These are phyloP conservation scores for Amblyopsis hoosieri DNA, from an alignment of 2,797 vertebrate genomes.

Conservation along the genomic window DNA sequence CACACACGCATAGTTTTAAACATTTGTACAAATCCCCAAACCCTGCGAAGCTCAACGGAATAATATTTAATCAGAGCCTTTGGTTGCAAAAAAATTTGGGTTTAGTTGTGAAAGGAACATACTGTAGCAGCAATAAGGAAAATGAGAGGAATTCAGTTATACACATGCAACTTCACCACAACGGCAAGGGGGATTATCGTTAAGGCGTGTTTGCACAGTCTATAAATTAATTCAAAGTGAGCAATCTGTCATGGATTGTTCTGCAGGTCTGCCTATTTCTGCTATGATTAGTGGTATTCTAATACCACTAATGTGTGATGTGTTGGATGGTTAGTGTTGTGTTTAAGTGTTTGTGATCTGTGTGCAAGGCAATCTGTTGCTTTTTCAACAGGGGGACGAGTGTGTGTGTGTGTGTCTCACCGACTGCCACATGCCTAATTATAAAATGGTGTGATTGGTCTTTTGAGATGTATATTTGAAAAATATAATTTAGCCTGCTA, in stretches of 20 bases:
- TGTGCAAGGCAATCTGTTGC: constrained; percentile 15
- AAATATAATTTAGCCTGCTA: too few relatives aligned
- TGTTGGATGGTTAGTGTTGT: constrained; percentile 1
- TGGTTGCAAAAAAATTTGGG: constrained; percentile 41
- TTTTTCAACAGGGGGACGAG: constrained; percentile 24
- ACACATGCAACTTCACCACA: constrained; percentile 6
- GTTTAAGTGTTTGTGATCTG: neutral
- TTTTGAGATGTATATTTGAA: too few relatives aligned
- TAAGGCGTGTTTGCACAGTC: constrained; percentile 8
- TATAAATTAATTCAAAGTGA: neutral
- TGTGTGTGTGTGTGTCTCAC: constrained; percentile 13
- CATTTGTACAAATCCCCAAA: constrained; percentile 9
- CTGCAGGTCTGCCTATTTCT: neutral
- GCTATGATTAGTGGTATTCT: constrained; percentile 10
- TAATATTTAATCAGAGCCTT: constrained; percentile 56
- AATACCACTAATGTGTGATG: neutral
- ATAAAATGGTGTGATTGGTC: too few relatives aligned
- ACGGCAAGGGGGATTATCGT: constrained; percentile 4
- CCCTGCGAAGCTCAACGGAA: constrained; percentile 36
- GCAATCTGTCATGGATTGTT: neutral
- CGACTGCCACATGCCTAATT: neutral
- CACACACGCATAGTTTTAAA: constrained; percentile 19
- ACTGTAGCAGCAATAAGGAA: neutral
- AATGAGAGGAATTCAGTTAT: constrained; percentile 5
- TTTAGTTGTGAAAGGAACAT: constrained; percentile 24